A percentile compares a stretch with the other conserved stretches of the same genome.
Evolutionary conservation across 2,113 vertebrate species (phyloP).

Genomic region (Macquaria australasica): DNA sequence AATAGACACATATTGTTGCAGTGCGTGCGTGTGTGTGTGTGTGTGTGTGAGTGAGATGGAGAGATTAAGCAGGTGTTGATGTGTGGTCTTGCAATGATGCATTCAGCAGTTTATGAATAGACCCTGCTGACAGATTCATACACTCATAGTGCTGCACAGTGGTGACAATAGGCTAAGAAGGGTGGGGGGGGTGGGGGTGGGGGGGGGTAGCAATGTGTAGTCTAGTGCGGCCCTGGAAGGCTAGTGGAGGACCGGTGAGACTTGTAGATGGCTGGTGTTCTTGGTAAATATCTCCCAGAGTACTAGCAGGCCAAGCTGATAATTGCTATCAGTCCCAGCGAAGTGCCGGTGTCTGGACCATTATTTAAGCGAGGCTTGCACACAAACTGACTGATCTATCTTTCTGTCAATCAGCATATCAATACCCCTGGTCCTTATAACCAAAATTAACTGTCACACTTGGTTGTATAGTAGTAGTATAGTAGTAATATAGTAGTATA

Average conservation of each 20-base stretch:
- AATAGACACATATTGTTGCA: conserved; percentile 47
- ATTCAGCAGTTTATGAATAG: conserved; percentile 69
- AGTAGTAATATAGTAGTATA: no score
- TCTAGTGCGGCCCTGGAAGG: no score
- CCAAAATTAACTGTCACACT: not conserved
- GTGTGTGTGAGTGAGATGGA: conserved; percentile 28
- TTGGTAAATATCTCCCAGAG: no score
- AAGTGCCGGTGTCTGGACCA: no score
- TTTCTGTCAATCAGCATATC: not conserved
- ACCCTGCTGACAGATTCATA: conserved; percentile 55
- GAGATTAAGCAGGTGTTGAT: conserved; percentile 57
- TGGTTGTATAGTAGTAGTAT: not conserved
- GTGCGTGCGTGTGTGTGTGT: conserved; percentile 14
- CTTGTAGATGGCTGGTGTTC: not conserved
- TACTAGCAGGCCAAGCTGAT: no score
- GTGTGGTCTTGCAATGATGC: conserved; percentile 37
- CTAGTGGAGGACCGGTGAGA: not conserved
- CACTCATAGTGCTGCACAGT: conserved; percentile 19
- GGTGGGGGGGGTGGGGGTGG: not conserved
- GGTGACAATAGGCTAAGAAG: conserved; percentile 38
- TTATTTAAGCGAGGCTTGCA: not conserved
- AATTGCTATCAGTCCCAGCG: no score
- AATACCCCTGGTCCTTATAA: not conserved
- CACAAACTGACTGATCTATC: not conserved
- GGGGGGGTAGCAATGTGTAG: no score